phyloP scores from a whole-genome alignment of 1,140 invertebrate genomes.

The Amyelois transitella region DNA sequence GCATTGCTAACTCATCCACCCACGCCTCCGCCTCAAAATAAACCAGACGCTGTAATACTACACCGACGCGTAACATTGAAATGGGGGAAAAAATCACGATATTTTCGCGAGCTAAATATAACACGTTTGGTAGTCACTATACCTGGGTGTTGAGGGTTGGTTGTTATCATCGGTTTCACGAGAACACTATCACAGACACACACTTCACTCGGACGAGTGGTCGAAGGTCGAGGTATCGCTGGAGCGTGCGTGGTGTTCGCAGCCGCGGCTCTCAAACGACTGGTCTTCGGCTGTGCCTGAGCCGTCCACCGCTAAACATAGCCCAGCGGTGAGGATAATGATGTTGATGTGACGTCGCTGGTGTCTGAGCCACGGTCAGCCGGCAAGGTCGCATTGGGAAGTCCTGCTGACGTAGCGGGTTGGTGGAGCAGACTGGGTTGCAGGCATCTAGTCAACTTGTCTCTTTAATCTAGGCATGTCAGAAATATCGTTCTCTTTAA shows the following conservation, averaged over 20 bases:
- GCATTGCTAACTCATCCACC: slow-evolving; percentile 27
- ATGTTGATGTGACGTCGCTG: slow-evolving; percentile 47
- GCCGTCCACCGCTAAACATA: slow-evolving; percentile 47
- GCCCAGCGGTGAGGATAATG: slow-evolving; percentile 35
- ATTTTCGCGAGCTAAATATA: slow-evolving; percentile 37
- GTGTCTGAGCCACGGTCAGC: slow-evolving; percentile 30
- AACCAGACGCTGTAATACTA: slow-evolving; percentile 66
- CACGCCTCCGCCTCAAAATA: slow-evolving; percentile 55
- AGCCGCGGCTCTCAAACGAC: slow-evolving; percentile 58
- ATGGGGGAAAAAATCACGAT: slow-evolving; percentile 27
- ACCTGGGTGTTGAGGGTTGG: slow-evolving; percentile 30
- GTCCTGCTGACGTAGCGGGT: slow-evolving; percentile 20
- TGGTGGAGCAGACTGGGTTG: not conserved
- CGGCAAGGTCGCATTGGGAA: slow-evolving; percentile 47
- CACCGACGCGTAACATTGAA: slow-evolving; percentile 41
- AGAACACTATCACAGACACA: slow-evolving; percentile 63
- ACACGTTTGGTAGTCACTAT: slow-evolving; percentile 5
- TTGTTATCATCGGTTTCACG: slow-evolving; percentile 19
- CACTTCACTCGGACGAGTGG: slow-evolving; percentile 68
- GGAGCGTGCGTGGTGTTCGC: slow-evolving; percentile 55
- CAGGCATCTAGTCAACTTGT: too few relatives aligned
- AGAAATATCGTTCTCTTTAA: too few relatives aligned
- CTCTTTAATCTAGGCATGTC: too few relatives aligned
- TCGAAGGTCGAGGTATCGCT: slow-evolving; percentile 55
- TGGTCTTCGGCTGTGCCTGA: slow-evolving; percentile 29